Evolutionary conservation across 2,797 vertebrate species (phyloP).

Genomic region (Discoglossus pictus): DNA sequence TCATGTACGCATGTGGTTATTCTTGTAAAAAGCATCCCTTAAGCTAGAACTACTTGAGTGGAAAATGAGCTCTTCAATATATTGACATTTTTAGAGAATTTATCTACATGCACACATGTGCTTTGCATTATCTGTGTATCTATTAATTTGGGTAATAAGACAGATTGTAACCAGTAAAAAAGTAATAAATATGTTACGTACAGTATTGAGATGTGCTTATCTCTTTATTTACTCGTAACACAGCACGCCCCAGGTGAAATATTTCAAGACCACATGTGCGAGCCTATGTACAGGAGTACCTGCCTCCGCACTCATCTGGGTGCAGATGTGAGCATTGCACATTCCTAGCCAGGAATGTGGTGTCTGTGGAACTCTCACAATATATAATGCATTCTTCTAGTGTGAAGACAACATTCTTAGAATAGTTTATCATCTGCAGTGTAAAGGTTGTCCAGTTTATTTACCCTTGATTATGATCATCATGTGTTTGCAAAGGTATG

Average conservation of each 20-base stretch:
- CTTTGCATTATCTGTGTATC: not conserved
- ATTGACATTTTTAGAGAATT: no score
- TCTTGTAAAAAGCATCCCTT: no score
- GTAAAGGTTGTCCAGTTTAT: no score
- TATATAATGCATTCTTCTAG: not conserved
- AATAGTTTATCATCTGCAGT: no score
- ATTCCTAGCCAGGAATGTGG: conserved; percentile 18
- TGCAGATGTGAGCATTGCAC: conserved; percentile 42
- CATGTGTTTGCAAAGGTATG: no score
- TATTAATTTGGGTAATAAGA: conserved; percentile 1
- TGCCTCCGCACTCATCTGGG: conserved; percentile 7
- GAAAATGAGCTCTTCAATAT: no score
- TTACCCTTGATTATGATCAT: no score
- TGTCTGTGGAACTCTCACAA: conserved; percentile 8
- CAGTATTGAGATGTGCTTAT: not conserved
- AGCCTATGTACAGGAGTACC: not conserved
- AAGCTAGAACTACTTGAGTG: no score
- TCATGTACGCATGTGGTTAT: no score
- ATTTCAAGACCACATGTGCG: not conserved
- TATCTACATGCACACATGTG: no score
- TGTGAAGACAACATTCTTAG: no score
- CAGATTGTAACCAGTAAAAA: not conserved
- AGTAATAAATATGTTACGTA: not conserved
- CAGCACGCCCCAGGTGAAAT: conserved; percentile 3
- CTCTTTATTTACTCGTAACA: conserved; percentile 10